Evolutionary conservation across 2,113 vertebrate species (phyloP), one percentile per base, ranked within the genome.

Genomic region (Edolisoma coerulescens): DNA sequence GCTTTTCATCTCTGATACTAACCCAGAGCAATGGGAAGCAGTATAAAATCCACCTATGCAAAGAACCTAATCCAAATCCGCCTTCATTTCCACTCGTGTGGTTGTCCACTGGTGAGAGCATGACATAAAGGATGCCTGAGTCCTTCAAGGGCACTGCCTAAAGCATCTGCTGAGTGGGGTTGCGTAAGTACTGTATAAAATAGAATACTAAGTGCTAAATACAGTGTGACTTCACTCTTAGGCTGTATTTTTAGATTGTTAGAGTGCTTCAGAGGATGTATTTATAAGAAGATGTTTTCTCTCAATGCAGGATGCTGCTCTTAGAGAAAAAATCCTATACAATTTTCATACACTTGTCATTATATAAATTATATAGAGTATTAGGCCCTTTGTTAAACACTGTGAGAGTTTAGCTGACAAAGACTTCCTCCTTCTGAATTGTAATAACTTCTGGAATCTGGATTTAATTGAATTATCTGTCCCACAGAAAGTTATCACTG

Each of bases 241-340:
- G 35, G 32, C 65, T 68, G 13, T 95, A 95, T 95, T 93, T 96
- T 96, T 95, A 60, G 94, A 78, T 60, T 33, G 30, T 80, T 92
- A 79, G 75, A 93, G 70, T 76, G 75, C 86, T 92, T 93, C 44
- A 52, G 78, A 87, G 70, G 65, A 88, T 92, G 57, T 50, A 44
- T 71, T 76, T 83, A 53, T 56, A 50, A 71, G 41, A 33, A 60
- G 37, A 56, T 85, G 10, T 83, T 86, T 96, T 79, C 57, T 93
- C 10, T 88, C 67, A 80, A n/a, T 39, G 64, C n/a, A 87, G 69
- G 39, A 80, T 83, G 57, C 53, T 88, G 57, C 61, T 93, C 23
- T 45, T 69, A 17, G 30, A 53, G 56, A 79, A 90, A 90, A 93
- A 88, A 54, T 88, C 65, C 53, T 83, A 15, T 32, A 44, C 26